phyloP scores from a whole-genome alignment of 37 sponge, comb jelly and placozoan genomes.

The Aplysina aerophoba region DNA sequence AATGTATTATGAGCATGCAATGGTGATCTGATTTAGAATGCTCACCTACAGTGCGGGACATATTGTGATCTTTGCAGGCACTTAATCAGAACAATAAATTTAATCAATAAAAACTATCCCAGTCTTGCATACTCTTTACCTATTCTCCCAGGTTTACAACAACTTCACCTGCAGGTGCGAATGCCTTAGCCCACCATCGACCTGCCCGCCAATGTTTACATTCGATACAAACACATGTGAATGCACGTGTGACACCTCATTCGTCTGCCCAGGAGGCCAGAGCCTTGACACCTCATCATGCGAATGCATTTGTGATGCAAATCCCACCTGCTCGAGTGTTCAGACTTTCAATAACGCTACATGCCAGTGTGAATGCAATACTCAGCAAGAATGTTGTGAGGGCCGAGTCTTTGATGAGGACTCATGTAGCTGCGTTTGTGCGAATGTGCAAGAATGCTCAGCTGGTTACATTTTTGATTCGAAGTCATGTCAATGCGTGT shows the following conservation, averaged over 20 bases:
- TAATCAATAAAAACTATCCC: background rate
- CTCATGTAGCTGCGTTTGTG: background rate
- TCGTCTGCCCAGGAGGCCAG: background rate
- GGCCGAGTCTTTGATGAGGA: background rate
- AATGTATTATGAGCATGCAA: too few relatives aligned
- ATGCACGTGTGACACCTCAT: background rate
- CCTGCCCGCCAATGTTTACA: background rate
- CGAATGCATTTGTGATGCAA: background rate
- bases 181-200: background rate
- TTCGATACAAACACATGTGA: background rate
- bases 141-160: background rate
- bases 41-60: too few relatives aligned
- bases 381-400: background rate
- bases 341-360: background rate
- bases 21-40: too few relatives aligned
- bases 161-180: background rate
- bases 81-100: background rate
- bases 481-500: too few relatives aligned
- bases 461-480: background rate
- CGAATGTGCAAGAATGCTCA: background rate
- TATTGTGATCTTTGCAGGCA: too few relatives aligned
- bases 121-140: background rate
- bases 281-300: background rate
- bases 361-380: background rate
- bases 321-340: background rate